phyloP scores from a whole-genome alignment of 2,888 invertebrate genomes.

The Perdita meconis region DNA sequence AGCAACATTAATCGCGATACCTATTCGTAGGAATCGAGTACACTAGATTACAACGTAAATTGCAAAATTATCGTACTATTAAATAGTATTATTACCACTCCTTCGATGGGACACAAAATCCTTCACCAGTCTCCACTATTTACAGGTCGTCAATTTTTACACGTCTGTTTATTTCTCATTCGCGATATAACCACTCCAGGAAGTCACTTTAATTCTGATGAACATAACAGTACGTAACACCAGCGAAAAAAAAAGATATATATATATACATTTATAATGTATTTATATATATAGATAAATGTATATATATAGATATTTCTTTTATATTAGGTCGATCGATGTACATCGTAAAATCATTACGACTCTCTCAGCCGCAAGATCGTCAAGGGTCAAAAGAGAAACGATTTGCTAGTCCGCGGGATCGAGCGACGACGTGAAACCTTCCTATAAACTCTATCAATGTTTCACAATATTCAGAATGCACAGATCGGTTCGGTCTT shows the following conservation, averaged over 20 bases:
- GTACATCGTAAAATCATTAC: slow-evolving; percentile 40
- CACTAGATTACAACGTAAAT: slow-evolving; percentile 57
- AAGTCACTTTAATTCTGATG: slow-evolving; percentile 44
- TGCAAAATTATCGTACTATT: slow-evolving; percentile 39
- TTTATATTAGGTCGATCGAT: slow-evolving; percentile 49
- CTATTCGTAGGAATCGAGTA: slow-evolving; percentile 60
- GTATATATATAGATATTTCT: too few species aligned
- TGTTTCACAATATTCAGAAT: slow-evolving; percentile 26
- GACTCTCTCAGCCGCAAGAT: slow-evolving; percentile 31
- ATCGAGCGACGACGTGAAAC: slow-evolving; percentile 16
- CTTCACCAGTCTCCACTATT: slow-evolving; percentile 44
- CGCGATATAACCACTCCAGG: slow-evolving; percentile 26
- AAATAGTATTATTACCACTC: slow-evolving; percentile 34
- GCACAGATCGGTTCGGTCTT: slow-evolving; percentile 27
- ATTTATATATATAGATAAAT: too few species aligned
- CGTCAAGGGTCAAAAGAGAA: slow-evolving; percentile 14
- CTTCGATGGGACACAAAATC: slow-evolving; percentile 21
- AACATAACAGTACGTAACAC: slow-evolving; percentile 41
- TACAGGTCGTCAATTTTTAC: slow-evolving; percentile 51
- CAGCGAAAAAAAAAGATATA: slow-evolving; percentile 36
- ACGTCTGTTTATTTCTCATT: slow-evolving; percentile 34
- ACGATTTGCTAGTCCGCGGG: slow-evolving; percentile 13
- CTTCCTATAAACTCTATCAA: slow-evolving; percentile 10
- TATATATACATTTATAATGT: not conserved
- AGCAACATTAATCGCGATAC: slow-evolving; percentile 65